Evolutionary conservation across 2,113 vertebrate genomes (phyloP).

Genomic region (Tautogolabrus adspersus): DNA sequence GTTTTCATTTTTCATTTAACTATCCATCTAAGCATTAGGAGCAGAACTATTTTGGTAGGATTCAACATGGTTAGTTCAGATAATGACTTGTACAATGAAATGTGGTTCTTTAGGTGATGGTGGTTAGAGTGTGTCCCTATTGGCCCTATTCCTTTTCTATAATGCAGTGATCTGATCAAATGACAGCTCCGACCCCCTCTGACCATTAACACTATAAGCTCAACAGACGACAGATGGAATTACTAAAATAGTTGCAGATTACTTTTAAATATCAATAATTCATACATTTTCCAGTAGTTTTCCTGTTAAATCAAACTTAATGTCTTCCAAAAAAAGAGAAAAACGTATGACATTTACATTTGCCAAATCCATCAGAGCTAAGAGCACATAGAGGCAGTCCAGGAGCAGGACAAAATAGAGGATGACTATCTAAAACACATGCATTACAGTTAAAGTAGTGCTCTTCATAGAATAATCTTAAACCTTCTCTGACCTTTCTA

Average conservation of each 20-base stretch:
- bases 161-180: too few relatives aligned
- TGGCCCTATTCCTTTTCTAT: too few relatives aligned
- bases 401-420: neutral
- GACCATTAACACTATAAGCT: too few relatives aligned
- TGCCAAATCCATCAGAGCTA: too few relatives aligned
- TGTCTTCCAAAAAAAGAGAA: neutral
- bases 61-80: neutral
- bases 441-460: neutral
- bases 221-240: too few relatives aligned
- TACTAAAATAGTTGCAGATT: too few relatives aligned
- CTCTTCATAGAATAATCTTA: neutral
- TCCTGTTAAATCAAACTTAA: neutral
- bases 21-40: neutral
- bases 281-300: neutral
- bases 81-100: constrained; percentile 19
- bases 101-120: neutral
- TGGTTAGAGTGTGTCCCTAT: too few relatives aligned
- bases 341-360: neutral
- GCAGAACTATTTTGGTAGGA: neutral
- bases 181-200: too few relatives aligned
- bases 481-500: neutral
- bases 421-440: neutral
- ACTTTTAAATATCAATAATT: neutral
- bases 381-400: neutral
- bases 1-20: constrained; percentile 15